phyloP scores from a whole-genome alignment of 2,797 vertebrate genomes.

The Monodelphis domestica region DNA sequence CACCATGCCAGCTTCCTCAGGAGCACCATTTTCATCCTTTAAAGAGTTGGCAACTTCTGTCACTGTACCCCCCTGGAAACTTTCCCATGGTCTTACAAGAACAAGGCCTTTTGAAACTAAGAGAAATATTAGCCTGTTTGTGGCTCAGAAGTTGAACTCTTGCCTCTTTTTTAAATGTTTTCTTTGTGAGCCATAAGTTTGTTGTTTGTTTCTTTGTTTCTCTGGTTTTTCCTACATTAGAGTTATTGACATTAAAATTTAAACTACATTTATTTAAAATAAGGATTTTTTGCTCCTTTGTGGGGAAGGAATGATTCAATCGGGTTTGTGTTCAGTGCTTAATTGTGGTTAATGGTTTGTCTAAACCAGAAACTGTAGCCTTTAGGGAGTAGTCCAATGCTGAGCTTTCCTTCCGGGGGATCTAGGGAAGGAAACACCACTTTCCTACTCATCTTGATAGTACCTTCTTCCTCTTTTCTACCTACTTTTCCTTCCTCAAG shows the following conservation, averaged over 20 bases:
- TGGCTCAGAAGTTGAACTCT: slow-evolving; percentile 62
- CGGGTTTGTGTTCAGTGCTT: slow-evolving; percentile 53
- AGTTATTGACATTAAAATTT: slow-evolving; percentile 20
- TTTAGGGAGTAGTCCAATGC: slow-evolving; percentile 42
- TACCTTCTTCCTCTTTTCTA: slow-evolving; percentile 1
- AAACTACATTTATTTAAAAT: slow-evolving; percentile 26
- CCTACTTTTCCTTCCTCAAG: not conserved
- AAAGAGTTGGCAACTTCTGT: slow-evolving; percentile 64
- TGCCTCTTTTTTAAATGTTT: slow-evolving; percentile 69
- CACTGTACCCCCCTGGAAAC: slow-evolving; percentile 66
- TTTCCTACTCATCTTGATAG: not conserved
- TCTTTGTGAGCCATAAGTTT: slow-evolving; percentile 69
- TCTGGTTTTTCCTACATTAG: slow-evolving; percentile 51
- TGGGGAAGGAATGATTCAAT: slow-evolving; percentile 16
- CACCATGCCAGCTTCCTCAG: slow-evolving; percentile 70
- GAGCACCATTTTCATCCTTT: slow-evolving; percentile 59
- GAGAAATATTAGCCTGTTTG: slow-evolving; percentile 74
- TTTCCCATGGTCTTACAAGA: slow-evolving; percentile 70
- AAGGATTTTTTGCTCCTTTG: slow-evolving; percentile 35
- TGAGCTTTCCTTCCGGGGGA: slow-evolving; percentile 24
- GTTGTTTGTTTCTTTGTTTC: slow-evolving; percentile 44
- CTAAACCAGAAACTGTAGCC: slow-evolving; percentile 32
- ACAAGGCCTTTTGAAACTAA: slow-evolving; percentile 73
- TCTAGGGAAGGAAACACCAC: not conserved
- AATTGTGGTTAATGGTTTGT: slow-evolving; percentile 24